Evolutionary conservation across 2,888 invertebrate species (phyloP), one percentile per base, ranked within the genome.

Genomic region (Diaperis boleti): DNA sequence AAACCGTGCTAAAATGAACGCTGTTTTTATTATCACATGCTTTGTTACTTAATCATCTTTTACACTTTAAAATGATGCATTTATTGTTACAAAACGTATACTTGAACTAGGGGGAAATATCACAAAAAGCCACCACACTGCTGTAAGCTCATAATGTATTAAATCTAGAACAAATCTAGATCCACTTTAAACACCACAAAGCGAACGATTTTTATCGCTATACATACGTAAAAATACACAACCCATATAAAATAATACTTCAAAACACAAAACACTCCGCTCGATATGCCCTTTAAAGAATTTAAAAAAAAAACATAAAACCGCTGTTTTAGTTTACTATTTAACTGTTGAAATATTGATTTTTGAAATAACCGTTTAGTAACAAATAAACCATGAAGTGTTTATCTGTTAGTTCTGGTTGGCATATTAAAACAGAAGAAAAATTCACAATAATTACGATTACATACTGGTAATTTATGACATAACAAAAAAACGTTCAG

Each of bases 31-130:
- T 63, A 63, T 63, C 44, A 33, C 50, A 63, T 63, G 63, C 59
- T 54, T 63, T 63, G 59, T 59, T 63, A 63, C 63, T 59, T 63
- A 59, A 63, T 63, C 62, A 62, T 50, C 42, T 11, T 49, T 59
- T 26, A 35, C 59, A 59, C 59, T 56, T 56, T 56, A 45, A 56
- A 56, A 55, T 56, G 45, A 45, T 56, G 45, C 45, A 45, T 56
- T 56, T 57, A 57, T 57, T 57, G 57, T 57, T 42, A 55, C 55
- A 55, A 18, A 17, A 31, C 39, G 37, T 35, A 56, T 39, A 56
- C 35, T 35, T 45, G 37, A 35, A 10, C 20, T 45, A 31, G 57
- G 37, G 45, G 35, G 18, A 37, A 10, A 26, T 17, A 22, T 10
- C 33, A 33, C 18, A 56, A 44, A 39, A 55, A 42, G 14, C 39